A percentile compares a stretch with the other conserved stretches of the same genome.
Evolutionary conservation across 2,888 invertebrate species (phyloP).

Genomic region (Perizoma affinitatum): DNA sequence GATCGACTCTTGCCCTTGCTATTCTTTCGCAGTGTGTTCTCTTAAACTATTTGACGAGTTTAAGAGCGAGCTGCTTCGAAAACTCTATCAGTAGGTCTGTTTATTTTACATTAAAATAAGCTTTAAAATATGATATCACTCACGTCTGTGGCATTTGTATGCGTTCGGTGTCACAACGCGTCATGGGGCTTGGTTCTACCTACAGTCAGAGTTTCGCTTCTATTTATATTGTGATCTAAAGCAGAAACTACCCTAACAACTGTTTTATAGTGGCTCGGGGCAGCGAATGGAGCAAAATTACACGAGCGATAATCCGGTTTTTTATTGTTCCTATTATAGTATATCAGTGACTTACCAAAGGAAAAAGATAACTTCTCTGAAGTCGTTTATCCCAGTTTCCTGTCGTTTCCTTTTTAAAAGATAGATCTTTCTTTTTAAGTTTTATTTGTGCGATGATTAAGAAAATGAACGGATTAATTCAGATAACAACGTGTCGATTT

Average conservation of each 20-base stretch:
- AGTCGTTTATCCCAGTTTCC: slow-evolving; percentile 24
- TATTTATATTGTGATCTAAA: not conserved
- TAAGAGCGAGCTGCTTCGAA: too few species aligned
- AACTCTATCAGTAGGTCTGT: too few species aligned
- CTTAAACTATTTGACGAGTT: too few species aligned
- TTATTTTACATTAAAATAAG: too few species aligned
- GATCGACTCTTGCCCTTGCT: too few species aligned
- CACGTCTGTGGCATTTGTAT: too few species aligned
- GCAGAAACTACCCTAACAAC: slow-evolving; percentile 38
- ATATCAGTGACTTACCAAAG: slow-evolving; percentile 46
- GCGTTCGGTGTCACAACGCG: too few species aligned
- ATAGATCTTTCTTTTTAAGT: slow-evolving; percentile 13
- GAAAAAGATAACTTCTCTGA: slow-evolving; percentile 40
- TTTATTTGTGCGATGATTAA: slow-evolving; percentile 10
- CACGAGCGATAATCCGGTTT: slow-evolving; percentile 55
- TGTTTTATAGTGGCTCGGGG: slow-evolving; percentile 49
- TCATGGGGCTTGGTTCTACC: too few species aligned
- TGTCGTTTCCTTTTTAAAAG: slow-evolving; percentile 20
- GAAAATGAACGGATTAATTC: slow-evolving; percentile 11
- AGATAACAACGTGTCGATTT: too few species aligned
- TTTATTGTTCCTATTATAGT: slow-evolving; percentile 51
- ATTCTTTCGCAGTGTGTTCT: too few species aligned
- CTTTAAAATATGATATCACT: too few species aligned
- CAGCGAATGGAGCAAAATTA: slow-evolving; percentile 46
- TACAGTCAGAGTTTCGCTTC: too few species aligned